phyloP scores from a whole-genome alignment of 35 echinoderm and acorn worm genomes.

The Amphiura filiformis region DNA sequence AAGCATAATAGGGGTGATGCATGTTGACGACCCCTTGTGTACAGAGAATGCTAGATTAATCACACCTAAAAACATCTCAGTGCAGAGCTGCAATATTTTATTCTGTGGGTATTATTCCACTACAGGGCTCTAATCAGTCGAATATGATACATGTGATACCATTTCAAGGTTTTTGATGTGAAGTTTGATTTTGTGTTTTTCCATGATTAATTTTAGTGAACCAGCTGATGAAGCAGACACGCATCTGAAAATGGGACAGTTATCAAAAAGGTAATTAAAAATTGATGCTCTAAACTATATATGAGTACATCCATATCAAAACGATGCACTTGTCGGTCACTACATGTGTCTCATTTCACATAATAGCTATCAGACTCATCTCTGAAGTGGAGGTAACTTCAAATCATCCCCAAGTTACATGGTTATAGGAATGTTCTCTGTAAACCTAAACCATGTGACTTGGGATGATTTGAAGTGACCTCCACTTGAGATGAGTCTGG shows the following conservation, averaged over 20 bases:
- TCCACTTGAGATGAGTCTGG: too few relatives aligned
- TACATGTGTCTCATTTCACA: too few relatives aligned
- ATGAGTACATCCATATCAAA: too few relatives aligned
- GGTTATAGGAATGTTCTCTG: too few relatives aligned
- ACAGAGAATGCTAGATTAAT: neutral
- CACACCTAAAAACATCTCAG: neutral
- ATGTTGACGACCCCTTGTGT: neutral
- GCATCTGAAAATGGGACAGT: neutral
- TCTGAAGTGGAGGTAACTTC: too few relatives aligned
- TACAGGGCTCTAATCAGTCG: neutral
- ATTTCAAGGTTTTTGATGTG: neutral
- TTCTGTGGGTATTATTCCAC: neutral
- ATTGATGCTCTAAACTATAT: neutral
- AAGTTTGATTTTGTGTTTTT: neutral
- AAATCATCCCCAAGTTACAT: too few relatives aligned
- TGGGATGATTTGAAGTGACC: too few relatives aligned
- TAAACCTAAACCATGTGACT: too few relatives aligned
- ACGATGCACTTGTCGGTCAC: too few relatives aligned
- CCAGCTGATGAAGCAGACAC: neutral
- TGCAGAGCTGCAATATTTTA: neutral
- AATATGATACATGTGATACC: neutral
- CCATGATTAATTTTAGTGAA: neutral
- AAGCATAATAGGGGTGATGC: too few relatives aligned
- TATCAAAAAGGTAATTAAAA: neutral
- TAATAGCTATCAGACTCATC: too few relatives aligned